phyloP scores from a whole-genome alignment of 1,140 invertebrate species.

The Colletes latitarsis region DNA sequence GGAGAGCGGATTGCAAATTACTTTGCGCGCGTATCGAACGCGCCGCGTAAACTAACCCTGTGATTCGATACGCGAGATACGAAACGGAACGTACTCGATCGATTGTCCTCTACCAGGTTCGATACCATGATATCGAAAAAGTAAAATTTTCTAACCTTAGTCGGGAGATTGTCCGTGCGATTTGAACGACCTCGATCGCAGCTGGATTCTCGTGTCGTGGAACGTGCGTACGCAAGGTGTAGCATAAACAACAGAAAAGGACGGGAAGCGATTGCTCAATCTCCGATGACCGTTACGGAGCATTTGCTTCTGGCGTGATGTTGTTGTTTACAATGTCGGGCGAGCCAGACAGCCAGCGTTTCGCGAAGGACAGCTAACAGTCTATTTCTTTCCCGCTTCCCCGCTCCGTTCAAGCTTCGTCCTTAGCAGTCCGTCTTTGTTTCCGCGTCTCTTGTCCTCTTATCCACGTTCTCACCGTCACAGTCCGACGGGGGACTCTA shows the following conservation, averaged over 20 bases:
- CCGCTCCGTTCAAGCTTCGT: too few relatives aligned
- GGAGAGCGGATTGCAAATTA: too few relatives aligned
- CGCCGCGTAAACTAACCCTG: too few relatives aligned
- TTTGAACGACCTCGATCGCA: neutral
- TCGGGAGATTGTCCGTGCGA: too few relatives aligned
- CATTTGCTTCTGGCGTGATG: constrained; percentile 39
- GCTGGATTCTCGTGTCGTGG: neutral
- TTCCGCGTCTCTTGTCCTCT: neutral
- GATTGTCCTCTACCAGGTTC: neutral
- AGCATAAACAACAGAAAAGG: constrained; percentile 14
- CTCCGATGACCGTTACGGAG: constrained; percentile 46
- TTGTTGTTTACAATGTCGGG: constrained; percentile 53
- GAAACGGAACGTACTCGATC: too few relatives aligned
- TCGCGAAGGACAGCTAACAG: constrained; percentile 21
- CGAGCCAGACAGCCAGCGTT: constrained; percentile 21
- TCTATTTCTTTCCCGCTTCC: constrained; percentile 9
- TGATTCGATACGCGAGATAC: too few relatives aligned
- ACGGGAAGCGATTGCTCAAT: constrained; percentile 63
- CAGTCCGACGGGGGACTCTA: neutral
- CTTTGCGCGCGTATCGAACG: too few relatives aligned
- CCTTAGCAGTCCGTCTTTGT: neutral
- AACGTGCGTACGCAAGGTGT: constrained; percentile 34
- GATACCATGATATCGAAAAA: neutral
- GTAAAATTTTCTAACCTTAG: neutral
- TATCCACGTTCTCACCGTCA: too few relatives aligned